phyloP scores from a whole-genome alignment of 2,113 vertebrate genomes.

The Sander lucioperca region DNA sequence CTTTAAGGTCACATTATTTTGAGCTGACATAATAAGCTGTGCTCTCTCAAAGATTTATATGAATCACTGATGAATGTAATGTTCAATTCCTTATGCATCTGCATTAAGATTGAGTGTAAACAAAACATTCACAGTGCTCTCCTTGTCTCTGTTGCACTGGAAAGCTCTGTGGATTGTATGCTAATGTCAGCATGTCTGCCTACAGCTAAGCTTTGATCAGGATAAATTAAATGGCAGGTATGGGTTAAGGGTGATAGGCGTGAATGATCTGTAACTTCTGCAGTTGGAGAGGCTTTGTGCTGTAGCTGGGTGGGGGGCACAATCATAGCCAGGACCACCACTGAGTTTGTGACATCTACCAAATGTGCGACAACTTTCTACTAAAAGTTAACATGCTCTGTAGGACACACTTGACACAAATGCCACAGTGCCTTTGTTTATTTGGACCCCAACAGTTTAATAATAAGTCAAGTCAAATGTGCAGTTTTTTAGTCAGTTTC shows the following conservation, averaged over 20 bases:
- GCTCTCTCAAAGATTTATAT: not conserved
- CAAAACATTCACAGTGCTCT: not conserved
- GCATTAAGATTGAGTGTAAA: conserved; percentile 5
- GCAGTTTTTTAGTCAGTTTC: no score
- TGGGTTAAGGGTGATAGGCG: not conserved
- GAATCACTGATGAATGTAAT: not conserved
- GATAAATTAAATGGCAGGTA: conserved; percentile 13
- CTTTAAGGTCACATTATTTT: not conserved
- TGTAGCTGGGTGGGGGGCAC: not conserved
- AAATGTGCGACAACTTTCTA: conserved; percentile 2
- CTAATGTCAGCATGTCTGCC: conserved; percentile 1
- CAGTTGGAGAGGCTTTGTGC: not conserved
- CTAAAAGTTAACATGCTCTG: not conserved
- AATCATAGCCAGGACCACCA: not conserved
- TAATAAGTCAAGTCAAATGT: not conserved
- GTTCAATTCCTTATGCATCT: not conserved
- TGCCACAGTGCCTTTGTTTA: not conserved
- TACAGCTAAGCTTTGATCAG: conserved; percentile 9
- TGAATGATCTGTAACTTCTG: not conserved
- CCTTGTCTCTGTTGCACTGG: not conserved
- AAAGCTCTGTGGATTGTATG: conserved; percentile 9
- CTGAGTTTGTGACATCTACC: not conserved
- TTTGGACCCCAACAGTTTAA: not conserved
- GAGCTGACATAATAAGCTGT: not conserved
- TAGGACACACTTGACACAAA: no score